phyloP scores from a whole-genome alignment of 2,888 invertebrate species.

The Smittia aterrima region DNA sequence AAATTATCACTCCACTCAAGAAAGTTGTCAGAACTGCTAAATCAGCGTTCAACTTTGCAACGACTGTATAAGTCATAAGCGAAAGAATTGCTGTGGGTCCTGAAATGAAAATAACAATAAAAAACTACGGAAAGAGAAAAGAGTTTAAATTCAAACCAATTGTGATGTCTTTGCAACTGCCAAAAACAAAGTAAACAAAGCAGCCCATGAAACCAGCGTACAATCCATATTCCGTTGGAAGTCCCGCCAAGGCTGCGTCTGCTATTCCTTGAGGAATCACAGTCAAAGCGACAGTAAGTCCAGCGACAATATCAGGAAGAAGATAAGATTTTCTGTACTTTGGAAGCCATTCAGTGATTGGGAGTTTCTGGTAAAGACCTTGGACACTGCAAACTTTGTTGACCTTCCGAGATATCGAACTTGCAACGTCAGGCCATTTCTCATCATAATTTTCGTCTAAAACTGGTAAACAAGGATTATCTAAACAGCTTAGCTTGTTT shows the following conservation, averaged over 20 bases:
- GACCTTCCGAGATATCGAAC: background rate
- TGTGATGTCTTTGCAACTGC: slow-evolving; percentile 78
- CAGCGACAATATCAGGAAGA: slow-evolving; percentile 66
- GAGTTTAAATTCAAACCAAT: slow-evolving; percentile 50
- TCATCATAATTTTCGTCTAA: background rate
- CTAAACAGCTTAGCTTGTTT: too few species aligned
- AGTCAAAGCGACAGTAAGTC: slow-evolving; percentile 55
- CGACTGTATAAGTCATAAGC: slow-evolving; percentile 72
- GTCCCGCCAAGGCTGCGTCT: slow-evolving; percentile 73
- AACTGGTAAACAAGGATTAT: too few species aligned
- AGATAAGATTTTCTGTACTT: slow-evolving; percentile 64
- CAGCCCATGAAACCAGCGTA: slow-evolving; percentile 94
- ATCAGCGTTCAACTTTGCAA: slow-evolving; percentile 62
- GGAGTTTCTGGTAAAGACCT: slow-evolving; percentile 54
- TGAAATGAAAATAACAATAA: background rate
- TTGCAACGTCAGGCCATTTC: slow-evolving; percentile 1
- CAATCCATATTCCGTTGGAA: slow-evolving; percentile 74
- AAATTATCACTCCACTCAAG: slow-evolving; percentile 68
- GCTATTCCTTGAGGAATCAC: slow-evolving; percentile 83
- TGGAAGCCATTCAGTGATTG: slow-evolving; percentile 73
- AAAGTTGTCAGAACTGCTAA: slow-evolving; percentile 73
- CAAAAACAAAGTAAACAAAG: slow-evolving; percentile 86
- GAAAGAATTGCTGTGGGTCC: slow-evolving; percentile 90
- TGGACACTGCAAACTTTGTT: background rate
- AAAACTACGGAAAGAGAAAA: background rate